Evolutionary conservation across 2,113 vertebrate species (phyloP), one percentile per base, ranked within the genome.

Genomic region (Xiphophorus couchianus): DNA sequence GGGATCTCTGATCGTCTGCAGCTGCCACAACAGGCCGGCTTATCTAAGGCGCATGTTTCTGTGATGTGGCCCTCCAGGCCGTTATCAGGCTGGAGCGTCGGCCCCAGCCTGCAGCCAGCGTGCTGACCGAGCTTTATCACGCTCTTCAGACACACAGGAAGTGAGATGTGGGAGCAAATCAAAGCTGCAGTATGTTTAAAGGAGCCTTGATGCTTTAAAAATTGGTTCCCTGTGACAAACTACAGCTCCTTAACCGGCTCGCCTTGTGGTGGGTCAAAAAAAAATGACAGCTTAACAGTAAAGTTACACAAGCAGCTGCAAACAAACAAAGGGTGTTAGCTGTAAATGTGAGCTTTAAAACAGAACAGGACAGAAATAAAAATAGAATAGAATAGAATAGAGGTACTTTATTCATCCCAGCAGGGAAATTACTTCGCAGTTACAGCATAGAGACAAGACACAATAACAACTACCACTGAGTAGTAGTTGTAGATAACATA

Each of bases 31-130:
- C 81, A 66, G 73, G 62, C 19, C 64, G 28, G 31, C 81, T 91
- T 90, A 93, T 93, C 90, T 91, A 82, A 82, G 63, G 73, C 81
- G 42, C 61, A 51, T 84, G 80, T 76, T 88, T 81, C 86, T 90
- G 78, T 90, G 92, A 93, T 92, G 86, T 88, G 74, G 65, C 73
- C 79, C 85, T 82, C 76, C 73, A 68, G 69, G 71, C 77, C 68
- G 66, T 80, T 78, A 90, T 78, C 82, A 80, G 71, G 29, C 33
- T 29, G 62, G 25, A 58, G 71, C 35, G 58, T 1, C 37, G 9
- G 19, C 12, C 69, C 66, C 0, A 15, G 14, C 30, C 13, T 19
- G 22, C 61, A 35, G 39, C 31, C 31, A 25, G 28, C 19, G 19
- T 33, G 65, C 42, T 74, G 78, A 35, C 82, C 71, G 71, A 71